A percentile compares a stretch with the other conserved stretches of the same genome.
Conservation (phyloP, 2,888 invertebrate species). For the Ormyrus pomaceus region DNA sequence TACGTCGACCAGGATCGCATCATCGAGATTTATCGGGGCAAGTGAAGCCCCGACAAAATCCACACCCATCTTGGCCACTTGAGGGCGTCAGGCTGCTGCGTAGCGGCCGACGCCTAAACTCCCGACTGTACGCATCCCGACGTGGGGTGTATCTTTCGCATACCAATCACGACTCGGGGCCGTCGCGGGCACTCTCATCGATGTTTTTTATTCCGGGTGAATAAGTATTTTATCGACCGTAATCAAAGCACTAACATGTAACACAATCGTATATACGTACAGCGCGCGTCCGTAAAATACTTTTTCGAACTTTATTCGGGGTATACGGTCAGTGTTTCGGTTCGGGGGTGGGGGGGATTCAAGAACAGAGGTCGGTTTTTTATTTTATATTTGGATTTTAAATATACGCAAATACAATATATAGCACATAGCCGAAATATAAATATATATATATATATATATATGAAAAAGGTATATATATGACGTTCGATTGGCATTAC, state of each 20-base stretch:
- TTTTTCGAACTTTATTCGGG: constrained; percentile 36
- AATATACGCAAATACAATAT: constrained; percentile 16
- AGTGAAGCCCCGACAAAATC: constrained; percentile 77
- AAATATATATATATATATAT: constrained; percentile 27
- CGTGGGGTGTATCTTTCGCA: no score
- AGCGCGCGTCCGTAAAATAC: constrained; percentile 48
- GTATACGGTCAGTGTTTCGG: constrained; percentile 31
- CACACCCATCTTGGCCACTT: no score
- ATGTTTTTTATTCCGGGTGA: constrained; percentile 47
- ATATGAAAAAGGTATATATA: constrained; percentile 27
- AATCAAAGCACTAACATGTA: constrained; percentile 45
- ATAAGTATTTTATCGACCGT: constrained; percentile 51
- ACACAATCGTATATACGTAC: constrained; percentile 24
- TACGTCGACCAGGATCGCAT: constrained; percentile 97
- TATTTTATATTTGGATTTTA: constrained; percentile 50
- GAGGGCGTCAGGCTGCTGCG: no score
- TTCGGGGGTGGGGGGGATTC: background rate
- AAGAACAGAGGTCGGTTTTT: constrained; percentile 28
- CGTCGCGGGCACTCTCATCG: background rate
- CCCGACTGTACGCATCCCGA: no score
- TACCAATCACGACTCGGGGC: no score
- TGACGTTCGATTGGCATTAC: constrained; percentile 21
- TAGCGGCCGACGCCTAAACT: no score
- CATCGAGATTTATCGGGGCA: constrained; percentile 95
- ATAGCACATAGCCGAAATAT: constrained; percentile 38